These are phyloP conservation scores for Sebastes minor DNA, from an alignment of 2,797 vertebrate species.

Conservation along the genomic window DNA sequence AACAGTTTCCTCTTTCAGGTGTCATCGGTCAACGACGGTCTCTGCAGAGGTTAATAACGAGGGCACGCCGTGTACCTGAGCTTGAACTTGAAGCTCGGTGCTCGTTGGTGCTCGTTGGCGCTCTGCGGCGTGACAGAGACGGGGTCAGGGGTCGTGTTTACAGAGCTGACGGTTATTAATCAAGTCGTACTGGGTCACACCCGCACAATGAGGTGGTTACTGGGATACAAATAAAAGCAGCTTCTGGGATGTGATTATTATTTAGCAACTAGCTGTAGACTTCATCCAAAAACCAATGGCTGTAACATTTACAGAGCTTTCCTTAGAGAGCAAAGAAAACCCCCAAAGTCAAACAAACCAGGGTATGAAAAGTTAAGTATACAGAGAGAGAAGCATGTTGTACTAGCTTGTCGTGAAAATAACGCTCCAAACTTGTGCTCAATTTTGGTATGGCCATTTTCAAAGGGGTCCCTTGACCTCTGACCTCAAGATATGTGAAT, in stretches of 20 bases:
- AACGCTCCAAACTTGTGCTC: too few relatives aligned
- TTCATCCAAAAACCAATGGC: conserved; percentile 15
- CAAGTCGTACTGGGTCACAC: conserved; percentile 32
- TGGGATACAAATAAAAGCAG: conserved; percentile 44
- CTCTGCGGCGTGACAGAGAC: background rate
- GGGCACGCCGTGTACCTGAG: conserved; percentile 35
- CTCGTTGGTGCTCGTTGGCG: too few relatives aligned
- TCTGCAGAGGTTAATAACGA: background rate
- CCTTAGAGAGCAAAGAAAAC: conserved; percentile 50
- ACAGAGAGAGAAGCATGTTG: background rate
- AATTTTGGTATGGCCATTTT: too few relatives aligned
- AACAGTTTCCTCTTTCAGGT: conserved; percentile 60
- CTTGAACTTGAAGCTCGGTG: conserved; percentile 46
- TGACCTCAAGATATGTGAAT: too few relatives aligned
- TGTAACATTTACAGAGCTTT: conserved; percentile 48
- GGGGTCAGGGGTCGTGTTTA: conserved; percentile 40
- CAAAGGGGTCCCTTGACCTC: too few relatives aligned
- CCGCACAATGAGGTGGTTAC: conserved; percentile 20
- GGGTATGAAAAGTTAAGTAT: conserved; percentile 31
- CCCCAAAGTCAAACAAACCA: conserved; percentile 31
- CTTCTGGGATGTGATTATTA: conserved; percentile 14
- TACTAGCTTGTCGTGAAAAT: too few relatives aligned
- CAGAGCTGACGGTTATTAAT: conserved; percentile 69
- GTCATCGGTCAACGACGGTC: conserved; percentile 49
- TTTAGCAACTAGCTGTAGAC: conserved; percentile 6